Conservation (phyloP, 2,797 vertebrate genomes). For the Strix occidentalis region DNA sequence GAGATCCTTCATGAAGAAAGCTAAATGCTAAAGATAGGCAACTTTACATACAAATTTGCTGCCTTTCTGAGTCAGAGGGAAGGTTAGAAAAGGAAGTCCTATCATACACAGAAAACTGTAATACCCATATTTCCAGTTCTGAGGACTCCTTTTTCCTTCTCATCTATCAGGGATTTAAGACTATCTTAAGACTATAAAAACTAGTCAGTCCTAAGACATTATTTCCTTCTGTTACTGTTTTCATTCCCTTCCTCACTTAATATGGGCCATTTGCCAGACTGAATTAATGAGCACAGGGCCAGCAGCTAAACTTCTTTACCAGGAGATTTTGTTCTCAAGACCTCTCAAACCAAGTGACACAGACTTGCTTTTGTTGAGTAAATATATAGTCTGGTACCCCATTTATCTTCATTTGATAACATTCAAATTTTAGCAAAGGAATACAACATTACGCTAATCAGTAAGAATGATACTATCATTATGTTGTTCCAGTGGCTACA, state of each 20-base stretch:
- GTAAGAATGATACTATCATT: conserved; percentile 63
- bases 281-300: not conserved
- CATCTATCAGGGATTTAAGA: not conserved
- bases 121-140: not conserved
- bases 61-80: not conserved
- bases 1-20: not conserved
- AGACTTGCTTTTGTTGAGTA: conserved; percentile 18
- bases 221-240: not conserved
- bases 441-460: conserved; percentile 24
- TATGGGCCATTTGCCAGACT: not conserved
- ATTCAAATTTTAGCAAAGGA: conserved; percentile 56
- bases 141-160: not conserved
- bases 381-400: conserved; percentile 24
- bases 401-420: conserved; percentile 66
- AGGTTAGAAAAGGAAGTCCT: not conserved
- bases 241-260: not conserved
- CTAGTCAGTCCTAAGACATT: not conserved
- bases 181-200: not conserved
- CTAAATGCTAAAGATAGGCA: not conserved
- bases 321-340: conserved; percentile 8
- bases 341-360: not conserved
- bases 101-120: not conserved
- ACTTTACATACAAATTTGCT: not conserved
- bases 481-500: conserved; percentile 63
- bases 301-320: not conserved